Evolutionary conservation across 2,888 invertebrate species (phyloP), one percentile per base, ranked within the genome.

Genomic region (Scaptomyza cyrtandrae): DNA sequence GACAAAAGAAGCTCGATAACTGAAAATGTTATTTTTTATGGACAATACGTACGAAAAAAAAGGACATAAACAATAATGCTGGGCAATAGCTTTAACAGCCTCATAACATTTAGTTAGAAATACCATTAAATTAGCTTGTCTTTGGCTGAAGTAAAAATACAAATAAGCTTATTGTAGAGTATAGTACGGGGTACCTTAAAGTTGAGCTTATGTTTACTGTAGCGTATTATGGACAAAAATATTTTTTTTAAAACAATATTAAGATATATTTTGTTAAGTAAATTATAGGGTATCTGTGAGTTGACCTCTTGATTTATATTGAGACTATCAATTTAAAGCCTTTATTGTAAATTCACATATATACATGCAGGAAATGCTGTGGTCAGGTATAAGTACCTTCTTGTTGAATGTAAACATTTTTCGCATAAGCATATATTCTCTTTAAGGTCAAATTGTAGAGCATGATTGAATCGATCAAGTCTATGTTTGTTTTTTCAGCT

Each of bases 381-480:
- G 37, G 0, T 37, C n/a, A 6, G 13, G 33, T 33, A 33, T 33
- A 33, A 33, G 14, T 11, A 27, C 11, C 6, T 48, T 33, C 5
- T 13, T 29, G 14, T 31, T 11, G 31, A 7, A 11, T 16, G 7
- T 16, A 6, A 11, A 11, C 4, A 3, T 11, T 31, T 48, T 33
- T 6, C 4, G 33, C 16, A 31, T 13, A 2, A 9, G 1, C 1
- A 7, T 3, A 9, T 13, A 3, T 31, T 1, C 11, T 13, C 13
- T 3, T 10, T 6, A 10, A n/a, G 35, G 16, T 41, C 16, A 41
- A 41, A 10, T 13, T n/a, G 13, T 9, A 61, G 71, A 56, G 46
- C 55, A 66, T 65, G 31, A 37, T 13, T 29, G 1, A 24, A 71
- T 71, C 52, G 7, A n/a, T 13, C 33, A 24, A 3, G 10, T 24